Conservation (phyloP, 2,797 vertebrate species). For the Rhinoraja longicauda region DNA sequence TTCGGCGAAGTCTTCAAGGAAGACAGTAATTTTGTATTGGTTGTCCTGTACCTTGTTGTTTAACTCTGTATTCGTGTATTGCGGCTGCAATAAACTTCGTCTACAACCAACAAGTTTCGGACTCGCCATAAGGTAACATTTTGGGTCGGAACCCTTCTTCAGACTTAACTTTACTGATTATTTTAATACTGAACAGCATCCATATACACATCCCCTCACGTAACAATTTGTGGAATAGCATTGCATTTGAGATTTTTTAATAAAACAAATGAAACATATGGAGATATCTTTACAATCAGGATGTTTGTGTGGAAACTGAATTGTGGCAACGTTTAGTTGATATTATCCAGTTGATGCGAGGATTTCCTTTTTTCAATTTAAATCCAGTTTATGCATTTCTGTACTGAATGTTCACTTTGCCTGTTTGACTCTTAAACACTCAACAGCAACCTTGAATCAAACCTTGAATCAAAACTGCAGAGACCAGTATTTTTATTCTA, state of each 20-base stretch:
- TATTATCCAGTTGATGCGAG: neutral
- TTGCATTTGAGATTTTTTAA: neutral
- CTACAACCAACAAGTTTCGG: too few relatives aligned
- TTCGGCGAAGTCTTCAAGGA: too few relatives aligned
- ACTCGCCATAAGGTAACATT: too few relatives aligned
- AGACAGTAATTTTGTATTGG: too few relatives aligned
- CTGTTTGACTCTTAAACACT: neutral
- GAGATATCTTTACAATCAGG: neutral
- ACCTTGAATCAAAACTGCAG: neutral
- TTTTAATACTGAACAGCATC: neutral
- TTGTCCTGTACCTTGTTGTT: too few relatives aligned
- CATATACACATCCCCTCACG: neutral
- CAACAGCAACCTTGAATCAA: neutral
- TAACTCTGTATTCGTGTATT: too few relatives aligned
- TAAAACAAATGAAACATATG: too few relatives aligned
- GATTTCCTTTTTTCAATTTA: neutral
- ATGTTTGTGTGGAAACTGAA: neutral
- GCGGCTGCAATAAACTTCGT: too few relatives aligned
- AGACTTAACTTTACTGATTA: neutral
- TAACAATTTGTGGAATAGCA: too few relatives aligned
- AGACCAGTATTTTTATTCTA: neutral
- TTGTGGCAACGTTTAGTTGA: neutral
- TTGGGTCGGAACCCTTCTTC: too few relatives aligned
- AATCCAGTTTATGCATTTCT: neutral
- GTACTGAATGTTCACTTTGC: neutral